phyloP scores from a whole-genome alignment of 2,113 vertebrate genomes.

The Pitta sordida region DNA sequence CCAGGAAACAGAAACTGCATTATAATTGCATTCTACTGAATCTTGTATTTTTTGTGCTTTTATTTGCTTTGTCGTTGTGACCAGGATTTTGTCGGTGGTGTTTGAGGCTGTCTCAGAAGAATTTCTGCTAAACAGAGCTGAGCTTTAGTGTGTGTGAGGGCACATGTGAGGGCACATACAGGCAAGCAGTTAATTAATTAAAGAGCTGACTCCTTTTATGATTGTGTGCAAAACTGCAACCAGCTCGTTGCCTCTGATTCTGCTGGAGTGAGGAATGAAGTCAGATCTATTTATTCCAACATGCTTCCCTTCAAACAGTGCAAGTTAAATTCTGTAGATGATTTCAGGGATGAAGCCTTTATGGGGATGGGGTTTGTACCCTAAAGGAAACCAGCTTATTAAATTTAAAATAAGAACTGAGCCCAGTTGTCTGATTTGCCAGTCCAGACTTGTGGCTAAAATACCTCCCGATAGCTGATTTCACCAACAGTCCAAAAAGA shows the following conservation, averaged over 20 bases:
- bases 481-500: background rate
- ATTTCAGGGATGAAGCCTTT: background rate
- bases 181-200: background rate
- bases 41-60: background rate
- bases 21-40: background rate
- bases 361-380: background rate
- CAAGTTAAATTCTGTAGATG: background rate
- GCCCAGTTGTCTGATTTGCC: background rate
- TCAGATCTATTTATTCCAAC: background rate
- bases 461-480: background rate
- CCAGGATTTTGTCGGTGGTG: background rate
- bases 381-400: background rate
- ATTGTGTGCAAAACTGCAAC: background rate
- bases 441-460: background rate
- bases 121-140: too few relatives aligned
- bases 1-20: background rate
- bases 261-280: background rate
- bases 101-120: background rate
- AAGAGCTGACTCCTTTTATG: background rate
- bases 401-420: background rate
- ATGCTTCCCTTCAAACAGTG: background rate
- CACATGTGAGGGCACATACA: background rate
- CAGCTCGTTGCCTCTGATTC: background rate
- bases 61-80: background rate
- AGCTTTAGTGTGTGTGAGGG: background rate